These are phyloP conservation scores for Ochotona curzoniae DNA, from an alignment of 2,113 vertebrate species.

Conservation along the genomic window DNA sequence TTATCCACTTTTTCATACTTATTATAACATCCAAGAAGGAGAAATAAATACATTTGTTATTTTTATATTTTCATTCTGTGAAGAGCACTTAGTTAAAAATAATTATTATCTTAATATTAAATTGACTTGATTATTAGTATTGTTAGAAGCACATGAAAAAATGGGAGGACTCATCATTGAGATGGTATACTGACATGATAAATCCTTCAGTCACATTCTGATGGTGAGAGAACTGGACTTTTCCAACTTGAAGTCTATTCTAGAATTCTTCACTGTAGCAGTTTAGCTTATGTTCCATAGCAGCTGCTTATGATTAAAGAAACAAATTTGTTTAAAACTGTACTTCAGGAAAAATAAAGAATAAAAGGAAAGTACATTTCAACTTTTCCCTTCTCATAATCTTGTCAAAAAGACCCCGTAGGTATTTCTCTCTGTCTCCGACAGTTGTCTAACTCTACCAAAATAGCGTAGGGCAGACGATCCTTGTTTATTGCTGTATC, in stretches of 20 bases:
- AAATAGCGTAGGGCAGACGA: background rate
- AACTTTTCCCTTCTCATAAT: constrained; percentile 13
- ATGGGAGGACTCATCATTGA: background rate
- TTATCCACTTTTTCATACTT: constrained; percentile 48
- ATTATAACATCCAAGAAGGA: background rate
- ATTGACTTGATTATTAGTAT: background rate
- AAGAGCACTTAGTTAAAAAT: background rate
- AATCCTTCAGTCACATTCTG: background rate
- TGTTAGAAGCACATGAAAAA: background rate
- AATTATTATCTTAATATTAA: constrained; percentile 38
- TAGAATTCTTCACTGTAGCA: background rate
- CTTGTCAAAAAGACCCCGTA: background rate
- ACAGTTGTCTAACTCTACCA: background rate
- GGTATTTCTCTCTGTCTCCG: background rate
- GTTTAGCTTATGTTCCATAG: constrained; percentile 8
- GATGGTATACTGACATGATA: too few species aligned
- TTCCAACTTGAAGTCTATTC: constrained; percentile 4
- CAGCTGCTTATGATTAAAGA: constrained; percentile 40
- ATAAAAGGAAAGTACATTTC: background rate
- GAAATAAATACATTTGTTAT: background rate
- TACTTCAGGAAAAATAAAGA: constrained; percentile 1
- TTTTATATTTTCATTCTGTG: constrained; percentile 22
- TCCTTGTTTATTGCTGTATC: background rate
- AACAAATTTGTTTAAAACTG: background rate
- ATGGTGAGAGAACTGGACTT: background rate